A percentile compares a stretch with the other conserved stretches of the same genome.
These are phyloP conservation scores for Mechanitis messenoides DNA, from an alignment of 2,888 invertebrate genomes.

Conservation along the genomic window DNA sequence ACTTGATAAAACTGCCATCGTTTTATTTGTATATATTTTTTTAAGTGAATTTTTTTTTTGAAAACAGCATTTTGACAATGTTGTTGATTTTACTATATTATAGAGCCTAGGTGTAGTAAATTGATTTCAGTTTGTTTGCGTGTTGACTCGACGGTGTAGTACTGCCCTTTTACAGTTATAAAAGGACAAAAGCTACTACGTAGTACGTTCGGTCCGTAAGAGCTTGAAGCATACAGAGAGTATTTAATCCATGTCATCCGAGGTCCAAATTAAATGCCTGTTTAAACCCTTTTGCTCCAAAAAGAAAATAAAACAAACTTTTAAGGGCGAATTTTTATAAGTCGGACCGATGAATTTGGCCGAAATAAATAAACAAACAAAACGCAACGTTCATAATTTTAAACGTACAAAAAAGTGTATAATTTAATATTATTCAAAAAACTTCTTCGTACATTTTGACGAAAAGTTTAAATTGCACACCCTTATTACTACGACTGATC, in stretches of 20 bases:
- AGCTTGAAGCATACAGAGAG: no score
- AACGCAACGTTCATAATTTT: conserved; percentile 41
- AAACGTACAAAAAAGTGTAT: conserved; percentile 34
- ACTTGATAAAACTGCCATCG: conserved; percentile 29
- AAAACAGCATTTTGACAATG: no score
- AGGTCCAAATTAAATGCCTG: no score
- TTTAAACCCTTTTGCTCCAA: no score
- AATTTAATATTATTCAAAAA: conserved; percentile 21
- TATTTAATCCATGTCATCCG: neutral
- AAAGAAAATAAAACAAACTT: neutral
- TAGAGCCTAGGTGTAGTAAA: no score
- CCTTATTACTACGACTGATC: conserved; percentile 12
- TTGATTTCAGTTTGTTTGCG: no score
- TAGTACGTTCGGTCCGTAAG: no score
- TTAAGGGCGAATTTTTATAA: conserved; percentile 2
- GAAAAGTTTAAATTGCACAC: conserved; percentile 12
- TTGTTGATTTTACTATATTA: no score
- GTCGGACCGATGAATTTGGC: conserved; percentile 1
- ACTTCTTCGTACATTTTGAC: conserved; percentile 12
- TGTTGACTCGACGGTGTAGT: no score
- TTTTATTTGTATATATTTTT: conserved; percentile 17
- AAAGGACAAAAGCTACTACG: no score
- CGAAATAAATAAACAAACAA: conserved; percentile 39
- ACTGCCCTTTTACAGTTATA: no score
- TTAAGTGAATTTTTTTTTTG: no score